phyloP scores from a whole-genome alignment of 2,797 vertebrate genomes.

The Dendrocincla tyrannina region DNA sequence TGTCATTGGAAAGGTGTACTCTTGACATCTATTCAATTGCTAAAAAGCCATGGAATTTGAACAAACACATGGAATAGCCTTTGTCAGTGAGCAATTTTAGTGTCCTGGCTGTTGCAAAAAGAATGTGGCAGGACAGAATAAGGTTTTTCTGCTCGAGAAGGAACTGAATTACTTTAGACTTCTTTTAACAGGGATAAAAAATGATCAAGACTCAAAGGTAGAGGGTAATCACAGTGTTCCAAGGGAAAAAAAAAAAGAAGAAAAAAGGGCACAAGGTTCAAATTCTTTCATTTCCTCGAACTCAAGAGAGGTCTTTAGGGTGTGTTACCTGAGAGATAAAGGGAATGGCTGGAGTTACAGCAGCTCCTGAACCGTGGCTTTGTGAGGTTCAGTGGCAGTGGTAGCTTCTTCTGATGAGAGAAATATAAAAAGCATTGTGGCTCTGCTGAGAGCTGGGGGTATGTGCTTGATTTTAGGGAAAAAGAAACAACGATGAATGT shows the following conservation, averaged over 20 bases:
- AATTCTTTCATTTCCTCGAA: not conserved
- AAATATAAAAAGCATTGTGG: not conserved
- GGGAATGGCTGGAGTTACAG: not conserved
- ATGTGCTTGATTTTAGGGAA: not conserved
- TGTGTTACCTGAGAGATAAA: not conserved
- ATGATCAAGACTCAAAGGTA: not conserved
- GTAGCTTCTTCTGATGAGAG: not conserved
- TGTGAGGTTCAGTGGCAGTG: not conserved
- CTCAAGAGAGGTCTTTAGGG: not conserved
- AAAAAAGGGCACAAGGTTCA: not conserved
- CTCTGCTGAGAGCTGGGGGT: not conserved
- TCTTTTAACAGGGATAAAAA: not conserved
- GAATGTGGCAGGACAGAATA: not conserved
- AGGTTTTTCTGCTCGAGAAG: not conserved
- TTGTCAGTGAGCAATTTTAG: not conserved
- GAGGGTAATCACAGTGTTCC: not conserved
- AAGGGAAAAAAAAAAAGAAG: not conserved
- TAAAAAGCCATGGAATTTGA: not conserved
- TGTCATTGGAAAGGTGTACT: not conserved
- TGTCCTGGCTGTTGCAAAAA: not conserved
- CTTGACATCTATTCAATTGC: not conserved
- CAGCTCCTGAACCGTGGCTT: not conserved
- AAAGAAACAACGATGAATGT: not conserved
- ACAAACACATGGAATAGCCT: not conserved
- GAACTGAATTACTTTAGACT: not conserved